These are phyloP conservation scores for Protaetia brevitarsis DNA, from an alignment of 1,140 invertebrate genomes.

Conservation along the genomic window DNA sequence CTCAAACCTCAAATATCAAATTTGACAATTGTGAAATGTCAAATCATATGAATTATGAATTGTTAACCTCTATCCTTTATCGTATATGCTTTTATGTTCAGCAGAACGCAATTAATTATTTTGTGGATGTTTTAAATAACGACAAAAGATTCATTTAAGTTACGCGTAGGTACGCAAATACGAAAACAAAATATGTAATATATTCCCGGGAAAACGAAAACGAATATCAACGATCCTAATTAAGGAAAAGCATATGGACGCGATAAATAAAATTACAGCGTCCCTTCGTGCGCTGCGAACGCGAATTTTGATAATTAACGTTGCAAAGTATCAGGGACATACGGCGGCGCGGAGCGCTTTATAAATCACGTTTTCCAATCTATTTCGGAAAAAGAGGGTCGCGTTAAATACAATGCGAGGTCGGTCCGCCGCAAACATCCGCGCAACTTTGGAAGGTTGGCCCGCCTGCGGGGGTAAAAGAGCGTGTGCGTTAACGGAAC, in stretches of 20 bases:
- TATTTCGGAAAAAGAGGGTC: background rate
- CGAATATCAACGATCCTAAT: slow-evolving; percentile 7
- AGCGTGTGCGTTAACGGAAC: background rate
- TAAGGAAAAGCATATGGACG: background rate
- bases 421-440: background rate
- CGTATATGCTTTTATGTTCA: no score
- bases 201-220: background rate
- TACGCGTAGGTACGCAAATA: no score
- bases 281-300: background rate
- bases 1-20: no score
- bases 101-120: no score
- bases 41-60: no score
- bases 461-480: background rate
- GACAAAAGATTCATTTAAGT: no score
- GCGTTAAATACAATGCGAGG: background rate
- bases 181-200: no score
- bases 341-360: background rate
- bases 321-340: background rate
- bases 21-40: no score
- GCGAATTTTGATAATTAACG: slow-evolving; percentile 1
- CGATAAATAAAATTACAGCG: no score
- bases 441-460: background rate
- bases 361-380: slow-evolving; percentile 11
- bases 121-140: no score
- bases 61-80: no score